These are phyloP conservation scores for Drosophila bunnanda DNA, from an alignment of 2,888 invertebrate genomes.

Conservation along the genomic window DNA sequence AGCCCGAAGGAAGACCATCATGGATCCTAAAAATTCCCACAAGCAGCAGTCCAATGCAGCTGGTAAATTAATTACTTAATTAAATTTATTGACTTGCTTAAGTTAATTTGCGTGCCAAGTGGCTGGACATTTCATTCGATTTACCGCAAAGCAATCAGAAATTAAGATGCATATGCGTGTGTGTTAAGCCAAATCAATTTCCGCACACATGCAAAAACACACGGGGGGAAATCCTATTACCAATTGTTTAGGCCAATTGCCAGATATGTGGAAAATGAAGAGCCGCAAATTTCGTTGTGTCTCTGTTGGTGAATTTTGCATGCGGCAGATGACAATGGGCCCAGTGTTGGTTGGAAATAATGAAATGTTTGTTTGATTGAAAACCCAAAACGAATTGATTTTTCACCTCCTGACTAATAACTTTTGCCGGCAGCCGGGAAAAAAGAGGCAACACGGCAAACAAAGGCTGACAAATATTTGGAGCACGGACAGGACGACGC, in stretches of 20 bases:
- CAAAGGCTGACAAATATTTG: conserved; percentile 34
- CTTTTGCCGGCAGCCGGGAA: conserved; percentile 28
- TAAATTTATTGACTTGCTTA: conserved; percentile 64
- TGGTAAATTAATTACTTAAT: conserved; percentile 62
- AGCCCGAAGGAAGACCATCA: neutral
- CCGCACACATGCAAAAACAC: conserved; percentile 38
- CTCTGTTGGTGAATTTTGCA: conserved; percentile 28
- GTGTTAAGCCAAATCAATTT: conserved; percentile 58
- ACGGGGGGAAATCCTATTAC: conserved; percentile 58
- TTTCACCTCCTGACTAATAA: conserved; percentile 63
- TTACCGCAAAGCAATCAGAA: conserved; percentile 47
- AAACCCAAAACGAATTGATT: conserved; percentile 44
- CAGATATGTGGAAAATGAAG: conserved; percentile 26
- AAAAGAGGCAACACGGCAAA: conserved; percentile 20
- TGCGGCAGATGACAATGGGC: conserved; percentile 29
- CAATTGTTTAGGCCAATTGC: conserved; percentile 47
- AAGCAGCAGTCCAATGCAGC: conserved; percentile 3
- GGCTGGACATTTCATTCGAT: conserved; percentile 47
- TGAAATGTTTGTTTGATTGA: conserved; percentile 69
- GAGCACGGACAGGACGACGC: conserved; percentile 8
- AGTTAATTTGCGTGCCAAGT: conserved; percentile 51
- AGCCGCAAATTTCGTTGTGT: conserved; percentile 19
- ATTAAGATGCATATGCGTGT: conserved; percentile 20
- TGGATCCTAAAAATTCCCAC: conserved; percentile 2
- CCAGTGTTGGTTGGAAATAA: conserved; percentile 58